Conservation (phyloP, 2,113 vertebrate genomes). For the Eclectus roratus region DNA sequence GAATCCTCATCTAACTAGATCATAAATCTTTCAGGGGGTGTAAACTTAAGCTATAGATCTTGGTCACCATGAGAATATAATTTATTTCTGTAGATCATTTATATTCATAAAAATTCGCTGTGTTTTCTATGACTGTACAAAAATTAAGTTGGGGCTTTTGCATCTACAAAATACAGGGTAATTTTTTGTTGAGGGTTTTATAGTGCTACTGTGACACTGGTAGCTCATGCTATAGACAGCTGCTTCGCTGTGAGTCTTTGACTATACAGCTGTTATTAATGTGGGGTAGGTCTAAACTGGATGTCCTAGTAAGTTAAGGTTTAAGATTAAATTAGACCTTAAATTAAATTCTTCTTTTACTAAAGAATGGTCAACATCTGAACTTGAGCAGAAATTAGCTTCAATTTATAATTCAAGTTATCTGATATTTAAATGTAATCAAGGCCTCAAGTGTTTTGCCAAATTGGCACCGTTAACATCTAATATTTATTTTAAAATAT, state of each 20-base stretch:
- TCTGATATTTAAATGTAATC: not conserved
- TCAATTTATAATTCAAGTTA: not conserved
- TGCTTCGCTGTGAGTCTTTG: not conserved
- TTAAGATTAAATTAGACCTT: not conserved
- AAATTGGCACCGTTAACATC: not conserved
- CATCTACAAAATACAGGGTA: not conserved
- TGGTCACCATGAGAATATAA: not conserved
- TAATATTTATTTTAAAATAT: not conserved
- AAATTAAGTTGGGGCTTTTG: not conserved
- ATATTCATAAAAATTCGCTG: not conserved
- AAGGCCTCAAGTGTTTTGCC: not conserved
- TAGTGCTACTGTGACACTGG: not conserved
- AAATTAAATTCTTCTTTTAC: not conserved
- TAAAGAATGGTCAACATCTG: not conserved
- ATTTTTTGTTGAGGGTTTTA: not conserved
- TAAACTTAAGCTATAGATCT: not conserved
- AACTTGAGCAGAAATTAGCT: not conserved
- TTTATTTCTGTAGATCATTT: not conserved
- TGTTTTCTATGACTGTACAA: not conserved
- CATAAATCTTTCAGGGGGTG: not conserved
- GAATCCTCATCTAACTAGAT: not conserved
- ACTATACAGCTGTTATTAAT: not conserved
- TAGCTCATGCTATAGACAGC: not conserved
- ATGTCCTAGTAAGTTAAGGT: not conserved
- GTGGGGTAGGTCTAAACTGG: not conserved